Base-by-base conservation (phyloP, 2,797 vertebrate genomes). In the Trematomus bernacchii region DNA sequence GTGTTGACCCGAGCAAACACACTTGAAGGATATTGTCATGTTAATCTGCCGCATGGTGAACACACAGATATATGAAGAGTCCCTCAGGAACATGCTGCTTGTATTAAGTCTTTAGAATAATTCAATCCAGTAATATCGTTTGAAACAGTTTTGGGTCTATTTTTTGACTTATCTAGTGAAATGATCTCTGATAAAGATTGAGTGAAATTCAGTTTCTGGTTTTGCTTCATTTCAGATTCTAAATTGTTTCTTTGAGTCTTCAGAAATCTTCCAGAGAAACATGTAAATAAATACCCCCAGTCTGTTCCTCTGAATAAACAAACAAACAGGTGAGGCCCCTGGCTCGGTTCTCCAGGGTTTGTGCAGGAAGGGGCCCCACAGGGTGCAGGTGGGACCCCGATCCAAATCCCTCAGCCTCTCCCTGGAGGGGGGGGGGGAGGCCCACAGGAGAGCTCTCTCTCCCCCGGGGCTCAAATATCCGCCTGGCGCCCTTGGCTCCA, bases 401-500 rank as follows among this genome's bases (percentile, higher is more conserved):
- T 86, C 90, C 90, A 93, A 92, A 93, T 93, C 93, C 92, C 81
- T 91, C 85, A 79, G 87, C 83, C 77, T 84, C 83, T 85, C 86
- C 71, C 84, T 51, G 73, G 80, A 87, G 79, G 84, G 74, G 74
- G 13, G 67, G 80, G 87, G 74, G 13, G 67, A 80, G 87, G 65
- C 82, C 72, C 84, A 85, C 85, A 81, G 93, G 90, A 87, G 86
- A 83, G 86, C 81, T 14, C 85, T 79, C 76, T 13, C 80, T 85
- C 86, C 91, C 82, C 85, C 85, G 83, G 90, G 90, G 93, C 84
- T 94, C 88, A 91, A 90, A 94, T 92, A 94, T 94, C 93, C 91
- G 88, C 93, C 92, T 72, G 82, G 82, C 79, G 77, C 87, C 82
- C 91, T 77, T 74, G 37, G 79, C 84, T 87, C 90, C 87, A 84